phyloP scores from a whole-genome alignment of 2,113 vertebrate species.

The Xenopus borealis region DNA sequence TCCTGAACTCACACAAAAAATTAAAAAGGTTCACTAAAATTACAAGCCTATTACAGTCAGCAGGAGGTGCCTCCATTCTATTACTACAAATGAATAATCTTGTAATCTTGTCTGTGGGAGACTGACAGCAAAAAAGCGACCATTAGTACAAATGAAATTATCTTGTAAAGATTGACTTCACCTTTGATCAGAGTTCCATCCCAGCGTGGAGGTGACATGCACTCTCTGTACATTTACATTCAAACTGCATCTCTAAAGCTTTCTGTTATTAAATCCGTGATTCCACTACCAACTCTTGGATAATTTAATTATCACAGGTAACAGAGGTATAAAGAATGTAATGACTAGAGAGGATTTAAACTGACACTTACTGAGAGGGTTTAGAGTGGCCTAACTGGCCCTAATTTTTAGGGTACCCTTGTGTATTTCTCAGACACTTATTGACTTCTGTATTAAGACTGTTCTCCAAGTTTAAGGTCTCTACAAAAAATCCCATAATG shows the following conservation, averaged over 20 bases:
- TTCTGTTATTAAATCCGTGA: not conserved
- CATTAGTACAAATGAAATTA: slow-evolving; percentile 26
- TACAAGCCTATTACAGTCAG: slow-evolving; percentile 27
- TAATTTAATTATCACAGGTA: slow-evolving; percentile 16
- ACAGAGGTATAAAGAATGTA: slow-evolving; percentile 8
- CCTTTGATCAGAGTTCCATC: slow-evolving; percentile 24
- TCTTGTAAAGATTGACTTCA: slow-evolving; percentile 25
- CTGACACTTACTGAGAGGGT: not conserved
- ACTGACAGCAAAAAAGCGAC: slow-evolving; percentile 27
- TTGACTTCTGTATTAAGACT: not conserved
- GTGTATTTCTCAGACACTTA: not conserved
- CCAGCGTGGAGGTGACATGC: not conserved
- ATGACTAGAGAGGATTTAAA: not conserved
- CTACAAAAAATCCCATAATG: too few relatives aligned
- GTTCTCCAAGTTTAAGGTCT: too few relatives aligned
- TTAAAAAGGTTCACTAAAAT: slow-evolving; percentile 20
- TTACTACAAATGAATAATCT: slow-evolving; percentile 39
- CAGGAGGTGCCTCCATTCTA: slow-evolving; percentile 26
- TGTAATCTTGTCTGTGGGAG: slow-evolving; percentile 28
- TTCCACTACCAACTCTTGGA: not conserved
- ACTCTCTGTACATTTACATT: slow-evolving; percentile 4
- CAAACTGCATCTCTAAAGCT: not conserved
- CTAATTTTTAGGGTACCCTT: not conserved
- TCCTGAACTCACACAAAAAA: slow-evolving; percentile 26
- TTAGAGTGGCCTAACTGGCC: not conserved